These are phyloP conservation scores for Aromia moschata DNA, from an alignment of 2,888 invertebrate genomes.

Conservation along the genomic window DNA sequence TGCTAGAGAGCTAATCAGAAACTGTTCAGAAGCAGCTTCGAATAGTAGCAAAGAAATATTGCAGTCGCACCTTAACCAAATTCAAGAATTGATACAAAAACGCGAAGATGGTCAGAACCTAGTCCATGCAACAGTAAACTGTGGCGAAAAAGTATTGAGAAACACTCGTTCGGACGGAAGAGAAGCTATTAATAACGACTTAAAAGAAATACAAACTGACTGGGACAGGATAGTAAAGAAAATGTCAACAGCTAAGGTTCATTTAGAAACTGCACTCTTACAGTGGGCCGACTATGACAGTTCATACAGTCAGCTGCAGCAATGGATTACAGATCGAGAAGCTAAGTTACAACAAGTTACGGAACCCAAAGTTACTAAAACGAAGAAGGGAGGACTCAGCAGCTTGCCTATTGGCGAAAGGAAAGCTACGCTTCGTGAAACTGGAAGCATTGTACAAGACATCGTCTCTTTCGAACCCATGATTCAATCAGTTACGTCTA, in stretches of 20 bases:
- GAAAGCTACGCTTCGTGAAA: conserved; percentile 88
- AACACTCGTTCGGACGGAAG: conserved; percentile 90
- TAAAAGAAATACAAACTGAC: conserved; percentile 89
- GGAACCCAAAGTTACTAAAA: conserved; percentile 83
- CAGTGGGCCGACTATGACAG: conserved; percentile 98
- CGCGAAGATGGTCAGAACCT: conserved; percentile 89
- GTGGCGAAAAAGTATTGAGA: conserved; percentile 88
- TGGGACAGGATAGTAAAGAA: conserved; percentile 93
- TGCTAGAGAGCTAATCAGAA: conserved; percentile 83
- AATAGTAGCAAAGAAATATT: conserved; percentile 84
- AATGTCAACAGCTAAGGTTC: conserved; percentile 90
- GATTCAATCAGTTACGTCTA: conserved; percentile 94
- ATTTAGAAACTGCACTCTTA: conserved; percentile 86
- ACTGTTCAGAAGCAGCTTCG: conserved; percentile 80
- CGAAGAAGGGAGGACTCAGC: conserved; percentile 81
- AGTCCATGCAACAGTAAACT: conserved; percentile 86
- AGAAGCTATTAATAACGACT: conserved; percentile 84
- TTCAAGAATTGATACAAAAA: conserved; percentile 80
- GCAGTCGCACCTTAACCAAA: conserved; percentile 81
- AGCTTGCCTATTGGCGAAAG: conserved; percentile 84
- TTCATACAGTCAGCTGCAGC: conserved; percentile 89
- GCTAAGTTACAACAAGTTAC: conserved; percentile 90
- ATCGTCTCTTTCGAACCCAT: conserved; percentile 97
- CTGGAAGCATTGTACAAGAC: conserved; percentile 94
- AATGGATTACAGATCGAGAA: conserved; percentile 95